Evolutionary conservation across 2,113 vertebrate species (phyloP).

Genomic region (Ursus arctos): DNA sequence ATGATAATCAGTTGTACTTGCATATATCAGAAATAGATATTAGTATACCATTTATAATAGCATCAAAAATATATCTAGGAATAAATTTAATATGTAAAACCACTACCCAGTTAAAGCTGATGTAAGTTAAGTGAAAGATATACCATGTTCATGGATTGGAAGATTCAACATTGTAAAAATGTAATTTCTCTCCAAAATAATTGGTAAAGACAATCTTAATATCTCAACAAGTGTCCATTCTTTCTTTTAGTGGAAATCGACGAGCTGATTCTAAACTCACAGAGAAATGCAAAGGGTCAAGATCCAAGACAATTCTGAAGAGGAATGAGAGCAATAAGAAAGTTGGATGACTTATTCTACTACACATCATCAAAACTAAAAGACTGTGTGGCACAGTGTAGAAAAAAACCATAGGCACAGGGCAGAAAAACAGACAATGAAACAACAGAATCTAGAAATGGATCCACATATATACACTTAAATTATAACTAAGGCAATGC

Average conservation of each 20-base stretch:
- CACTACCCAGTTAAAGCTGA: background rate
- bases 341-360: background rate
- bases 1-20: background rate
- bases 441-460: slow-evolving; percentile 19
- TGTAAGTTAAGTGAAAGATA: background rate
- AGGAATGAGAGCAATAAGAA: background rate
- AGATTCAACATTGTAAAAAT: background rate
- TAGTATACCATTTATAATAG: background rate
- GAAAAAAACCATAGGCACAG: background rate
- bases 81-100: background rate
- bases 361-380: background rate
- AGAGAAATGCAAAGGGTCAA: background rate
- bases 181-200: background rate
- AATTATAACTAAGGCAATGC: background rate
- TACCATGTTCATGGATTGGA: background rate
- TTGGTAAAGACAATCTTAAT: background rate
- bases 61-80: background rate
- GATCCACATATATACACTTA: background rate
- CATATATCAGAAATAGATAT: background rate
- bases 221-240: background rate
- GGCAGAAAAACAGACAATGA: background rate
- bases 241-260: background rate
- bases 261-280: background rate
- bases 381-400: no score
- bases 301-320: background rate